A percentile compares a stretch with the other conserved stretches of the same genome.
These are phyloP conservation scores for Tineola bisselliella DNA, from an alignment of 2,888 invertebrate genomes.

Conservation along the genomic window DNA sequence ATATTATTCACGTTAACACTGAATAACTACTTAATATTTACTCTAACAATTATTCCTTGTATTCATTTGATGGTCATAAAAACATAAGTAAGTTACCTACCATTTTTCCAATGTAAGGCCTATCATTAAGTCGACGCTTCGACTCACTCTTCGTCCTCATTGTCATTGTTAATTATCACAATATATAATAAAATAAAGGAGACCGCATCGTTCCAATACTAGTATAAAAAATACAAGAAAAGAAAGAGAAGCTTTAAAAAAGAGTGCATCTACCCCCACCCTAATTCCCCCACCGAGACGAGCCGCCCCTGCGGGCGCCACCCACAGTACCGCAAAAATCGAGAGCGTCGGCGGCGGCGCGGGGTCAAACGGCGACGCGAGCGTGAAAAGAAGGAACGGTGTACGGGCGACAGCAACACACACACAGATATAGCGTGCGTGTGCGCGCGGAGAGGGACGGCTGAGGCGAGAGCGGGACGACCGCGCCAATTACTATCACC, in stretches of 20 bases:
- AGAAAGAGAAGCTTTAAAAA: slow-evolving; percentile 68
- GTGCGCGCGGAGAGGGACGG: slow-evolving; percentile 65
- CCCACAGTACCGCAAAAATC: slow-evolving; percentile 74
- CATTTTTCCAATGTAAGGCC: slow-evolving; percentile 22
- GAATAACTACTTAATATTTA: no score
- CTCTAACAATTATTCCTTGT: no score
- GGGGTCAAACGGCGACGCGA: slow-evolving; percentile 67
- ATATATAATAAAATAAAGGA: slow-evolving; percentile 64
- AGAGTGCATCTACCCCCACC: slow-evolving; percentile 66
- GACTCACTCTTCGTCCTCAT: slow-evolving; percentile 56
- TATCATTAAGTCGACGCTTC: slow-evolving; percentile 59
- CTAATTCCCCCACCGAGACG: slow-evolving; percentile 50
- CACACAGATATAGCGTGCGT: slow-evolving; percentile 45
- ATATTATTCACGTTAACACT: no score
- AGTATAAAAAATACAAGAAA: slow-evolving; percentile 65
- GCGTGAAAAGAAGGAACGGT: slow-evolving; percentile 66
- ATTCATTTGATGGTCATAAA: not conserved
- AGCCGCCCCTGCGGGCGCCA: slow-evolving; percentile 68
- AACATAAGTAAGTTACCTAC: not conserved
- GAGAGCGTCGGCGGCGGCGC: slow-evolving; percentile 64
- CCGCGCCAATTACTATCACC: slow-evolving; percentile 71
- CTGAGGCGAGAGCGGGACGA: slow-evolving; percentile 60
- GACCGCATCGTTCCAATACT: slow-evolving; percentile 62
- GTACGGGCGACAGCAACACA: slow-evolving; percentile 46
- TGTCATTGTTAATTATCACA: slow-evolving; percentile 65